These are phyloP conservation scores for Papilio demoleus DNA, from an alignment of 2,888 invertebrate species.

Conservation along the genomic window DNA sequence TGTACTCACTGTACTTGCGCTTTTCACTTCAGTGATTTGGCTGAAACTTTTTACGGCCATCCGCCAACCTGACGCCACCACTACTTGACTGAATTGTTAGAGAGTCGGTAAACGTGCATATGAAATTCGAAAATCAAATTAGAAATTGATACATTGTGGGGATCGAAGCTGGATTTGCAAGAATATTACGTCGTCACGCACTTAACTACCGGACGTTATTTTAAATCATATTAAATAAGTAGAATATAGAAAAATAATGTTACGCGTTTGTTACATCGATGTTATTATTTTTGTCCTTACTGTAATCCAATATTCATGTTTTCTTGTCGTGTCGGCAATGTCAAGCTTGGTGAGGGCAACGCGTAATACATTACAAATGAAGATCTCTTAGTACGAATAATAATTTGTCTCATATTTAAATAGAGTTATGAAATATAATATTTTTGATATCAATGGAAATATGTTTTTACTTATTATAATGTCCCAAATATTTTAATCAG, in stretches of 20 bases:
- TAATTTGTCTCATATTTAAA: not conserved
- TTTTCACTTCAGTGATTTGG: too few relatives aligned
- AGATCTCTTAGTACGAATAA: slow-evolving; percentile 2
- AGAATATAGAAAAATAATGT: not conserved
- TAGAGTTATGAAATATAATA: not conserved
- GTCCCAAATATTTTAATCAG: not conserved
- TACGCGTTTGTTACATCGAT: too few relatives aligned
- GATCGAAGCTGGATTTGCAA: too few relatives aligned
- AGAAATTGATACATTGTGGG: too few relatives aligned
- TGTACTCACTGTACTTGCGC: too few relatives aligned
- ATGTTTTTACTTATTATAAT: not conserved
- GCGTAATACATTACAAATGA: slow-evolving; percentile 18
- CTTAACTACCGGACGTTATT: too few relatives aligned
- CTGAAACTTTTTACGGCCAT: too few relatives aligned
- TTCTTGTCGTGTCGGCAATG: slow-evolving; percentile 5
- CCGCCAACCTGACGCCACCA: too few relatives aligned
- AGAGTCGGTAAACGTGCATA: too few relatives aligned
- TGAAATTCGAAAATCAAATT: too few relatives aligned
- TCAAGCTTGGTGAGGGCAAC: not conserved
- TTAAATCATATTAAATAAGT: too few relatives aligned
- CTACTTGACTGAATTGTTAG: too few relatives aligned
- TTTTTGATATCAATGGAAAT: not conserved
- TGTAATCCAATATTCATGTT: slow-evolving; percentile 16
- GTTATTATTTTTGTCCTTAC: not conserved
- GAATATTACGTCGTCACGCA: not conserved